phyloP scores from a whole-genome alignment of 2,888 invertebrate species.

The Monoplex corrugatus region DNA sequence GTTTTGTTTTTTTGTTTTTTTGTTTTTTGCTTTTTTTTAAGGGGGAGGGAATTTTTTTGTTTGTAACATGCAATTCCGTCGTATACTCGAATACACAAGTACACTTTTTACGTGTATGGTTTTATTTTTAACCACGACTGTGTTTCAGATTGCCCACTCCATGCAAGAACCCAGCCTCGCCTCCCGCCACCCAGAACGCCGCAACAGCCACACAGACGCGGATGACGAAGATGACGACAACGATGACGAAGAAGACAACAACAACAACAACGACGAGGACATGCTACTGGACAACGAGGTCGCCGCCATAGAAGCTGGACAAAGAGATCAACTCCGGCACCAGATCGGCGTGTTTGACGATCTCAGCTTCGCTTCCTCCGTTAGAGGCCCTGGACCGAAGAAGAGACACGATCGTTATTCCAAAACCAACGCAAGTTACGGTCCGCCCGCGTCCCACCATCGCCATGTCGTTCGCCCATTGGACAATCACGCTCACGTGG shows the following conservation, averaged over 20 bases:
- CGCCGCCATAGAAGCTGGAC: conserved; percentile 50
- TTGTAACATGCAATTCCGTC: too few relatives aligned
- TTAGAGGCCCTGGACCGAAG: not conserved
- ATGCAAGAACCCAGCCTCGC: not conserved
- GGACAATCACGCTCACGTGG: conserved; percentile 41
- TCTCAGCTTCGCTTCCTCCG: not conserved
- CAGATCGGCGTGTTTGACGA: not conserved
- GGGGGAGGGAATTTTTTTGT: too few relatives aligned
- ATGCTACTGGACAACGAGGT: conserved; percentile 64
- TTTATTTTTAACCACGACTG: too few relatives aligned
- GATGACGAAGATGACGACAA: conserved; percentile 56
- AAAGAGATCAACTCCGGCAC: conserved; percentile 20
- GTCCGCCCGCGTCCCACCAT: not conserved
- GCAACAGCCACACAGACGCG: conserved; percentile 23
- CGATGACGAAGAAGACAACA: conserved; percentile 64
- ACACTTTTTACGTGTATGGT: too few relatives aligned
- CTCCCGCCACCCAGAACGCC: not conserved
- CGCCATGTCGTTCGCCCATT: conserved; percentile 12
- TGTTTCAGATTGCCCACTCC: not conserved
- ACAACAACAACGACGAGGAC: conserved; percentile 27
- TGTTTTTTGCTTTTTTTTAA: too few relatives aligned
- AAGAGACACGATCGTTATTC: not conserved
- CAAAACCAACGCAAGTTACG: conserved; percentile 22
- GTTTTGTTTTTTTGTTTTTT: too few relatives aligned
- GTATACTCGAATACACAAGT: too few relatives aligned